These are phyloP conservation scores for Astyanax mexicanus DNA, from an alignment of 2,797 vertebrate genomes.

Conservation along the genomic window DNA sequence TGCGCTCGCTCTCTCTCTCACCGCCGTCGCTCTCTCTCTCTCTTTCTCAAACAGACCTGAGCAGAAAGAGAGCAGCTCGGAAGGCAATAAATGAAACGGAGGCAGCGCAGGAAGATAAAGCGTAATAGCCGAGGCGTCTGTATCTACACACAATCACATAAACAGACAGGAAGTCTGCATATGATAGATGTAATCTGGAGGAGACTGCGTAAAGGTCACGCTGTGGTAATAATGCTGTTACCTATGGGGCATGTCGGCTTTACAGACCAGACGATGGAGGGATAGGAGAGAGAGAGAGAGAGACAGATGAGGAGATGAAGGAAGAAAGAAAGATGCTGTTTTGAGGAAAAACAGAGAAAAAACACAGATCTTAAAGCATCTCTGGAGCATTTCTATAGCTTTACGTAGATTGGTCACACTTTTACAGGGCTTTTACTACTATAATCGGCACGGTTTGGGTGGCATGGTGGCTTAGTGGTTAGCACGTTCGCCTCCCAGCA, in stretches of 20 bases:
- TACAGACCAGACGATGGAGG: slow-evolving; percentile 59
- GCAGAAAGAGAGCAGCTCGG: background rate
- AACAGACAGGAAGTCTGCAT: slow-evolving; percentile 66
- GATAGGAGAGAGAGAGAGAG: slow-evolving; percentile 59
- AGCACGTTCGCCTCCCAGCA: too few relatives aligned
- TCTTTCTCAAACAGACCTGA: slow-evolving; percentile 7
- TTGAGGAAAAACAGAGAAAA: slow-evolving; percentile 13
- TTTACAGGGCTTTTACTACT: too few relatives aligned
- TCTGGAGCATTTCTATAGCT: too few relatives aligned
- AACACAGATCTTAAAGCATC: background rate
- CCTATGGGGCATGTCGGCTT: slow-evolving; percentile 66
- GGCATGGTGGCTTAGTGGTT: too few relatives aligned
- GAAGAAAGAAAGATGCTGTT: too few relatives aligned
- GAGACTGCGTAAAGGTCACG: slow-evolving; percentile 77
- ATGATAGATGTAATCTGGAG: slow-evolving; percentile 75
- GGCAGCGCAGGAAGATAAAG: background rate
- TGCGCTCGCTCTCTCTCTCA: background rate
- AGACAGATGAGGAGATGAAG: slow-evolving; percentile 33
- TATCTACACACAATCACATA: slow-evolving; percentile 33
- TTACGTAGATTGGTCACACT: too few relatives aligned
- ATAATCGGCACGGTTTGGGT: too few relatives aligned
- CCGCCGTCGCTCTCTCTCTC: background rate
- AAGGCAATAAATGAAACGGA: background rate
- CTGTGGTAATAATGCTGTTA: slow-evolving; percentile 78
- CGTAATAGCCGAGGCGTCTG: background rate